These are phyloP conservation scores for Leucophenga montana DNA, from an alignment of 2,888 invertebrate species.

Conservation along the genomic window DNA sequence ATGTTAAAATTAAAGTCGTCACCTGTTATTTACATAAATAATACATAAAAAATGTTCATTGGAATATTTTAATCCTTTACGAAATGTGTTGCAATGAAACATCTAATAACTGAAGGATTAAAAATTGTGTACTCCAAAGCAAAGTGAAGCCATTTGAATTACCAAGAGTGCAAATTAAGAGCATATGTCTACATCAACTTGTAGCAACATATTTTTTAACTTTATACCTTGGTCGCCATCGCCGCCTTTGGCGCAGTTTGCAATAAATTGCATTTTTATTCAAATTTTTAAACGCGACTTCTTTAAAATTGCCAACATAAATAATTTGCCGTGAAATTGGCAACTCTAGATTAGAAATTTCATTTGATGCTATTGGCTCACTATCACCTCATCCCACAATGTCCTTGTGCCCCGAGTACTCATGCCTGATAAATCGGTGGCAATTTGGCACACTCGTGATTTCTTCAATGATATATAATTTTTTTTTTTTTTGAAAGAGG, in stretches of 20 bases:
- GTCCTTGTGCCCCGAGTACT: not conserved
- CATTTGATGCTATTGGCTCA: constrained; percentile 20
- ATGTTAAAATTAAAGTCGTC: too few relatives aligned
- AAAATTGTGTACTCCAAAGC: not conserved
- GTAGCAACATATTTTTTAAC: not conserved
- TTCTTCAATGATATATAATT: constrained; percentile 12
- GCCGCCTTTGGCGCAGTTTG: constrained; percentile 26
- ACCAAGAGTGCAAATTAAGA: constrained; percentile 14
- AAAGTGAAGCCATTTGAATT: not conserved
- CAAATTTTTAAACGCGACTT: constrained; percentile 51
- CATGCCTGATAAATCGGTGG: constrained; percentile 65
- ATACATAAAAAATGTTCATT: not conserved
- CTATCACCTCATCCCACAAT: constrained; percentile 18
- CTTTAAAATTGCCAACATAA: constrained; percentile 57
- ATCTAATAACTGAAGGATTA: not conserved
- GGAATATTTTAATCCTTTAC: not conserved
- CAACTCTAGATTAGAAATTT: constrained; percentile 34
- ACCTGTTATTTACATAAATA: too few relatives aligned
- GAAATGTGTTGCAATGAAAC: not conserved
- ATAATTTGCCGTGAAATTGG: constrained; percentile 70
- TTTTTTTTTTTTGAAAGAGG: constrained; percentile 38
- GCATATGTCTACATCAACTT: constrained; percentile 14
- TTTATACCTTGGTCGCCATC: too few relatives aligned
- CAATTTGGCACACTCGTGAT: constrained; percentile 67
- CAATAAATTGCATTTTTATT: constrained; percentile 70